Evolutionary conservation across 30 jellyfish, hydroid and myxozoan species (phyloP), one percentile per base, ranked within the genome.

Genomic region (Hydractinia echinata): DNA sequence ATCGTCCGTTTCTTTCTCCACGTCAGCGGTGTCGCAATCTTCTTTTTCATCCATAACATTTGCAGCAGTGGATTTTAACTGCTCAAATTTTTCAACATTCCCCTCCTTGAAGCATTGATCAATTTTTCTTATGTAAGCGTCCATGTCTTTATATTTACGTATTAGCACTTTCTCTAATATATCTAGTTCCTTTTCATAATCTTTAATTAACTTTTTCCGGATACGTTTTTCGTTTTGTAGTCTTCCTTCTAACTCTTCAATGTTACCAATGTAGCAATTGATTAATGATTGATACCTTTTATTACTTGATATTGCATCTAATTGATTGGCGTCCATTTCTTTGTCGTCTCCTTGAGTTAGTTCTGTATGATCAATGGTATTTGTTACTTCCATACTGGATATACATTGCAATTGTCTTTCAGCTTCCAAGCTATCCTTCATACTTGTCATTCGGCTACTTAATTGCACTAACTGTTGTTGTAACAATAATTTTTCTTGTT

Each of bases 101-200:
- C 18, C 18, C 16, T 44, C 19, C 39, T 64, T 44, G 39, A 64
- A n/a, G 16, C 74, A 64, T 64, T 64, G 51, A 44, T 64, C 74
- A 44, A 64, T 64, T 7, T 7, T 13, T 64, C 4, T 64, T 13
- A 64, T 13, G 39, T 64, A 64, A 44, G 74, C 39, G 16, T 64
- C 39, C 51, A 64, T 13, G 19, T 64, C 74, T 51, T 64, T 64
- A 51, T 64, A 64, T 64, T 64, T 64, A n/a, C 74, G 74, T n/a
- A 13, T 13, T 13, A 64, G 39, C 16, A 64, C 74, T n/a, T 64
- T 64, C 39, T 64, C 74, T 64, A 64, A 64, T n/a, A 64, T 7
- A 64, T 64, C 74, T 64, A 64, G 39, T 13, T 64, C 74, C 51
- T 64, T 64, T 13, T 64, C 74, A 13, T 64, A 64, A 51, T 64